These are phyloP conservation scores for Hephaestus fuliginosus DNA, from an alignment of 2,797 vertebrate genomes.

Conservation along the genomic window DNA sequence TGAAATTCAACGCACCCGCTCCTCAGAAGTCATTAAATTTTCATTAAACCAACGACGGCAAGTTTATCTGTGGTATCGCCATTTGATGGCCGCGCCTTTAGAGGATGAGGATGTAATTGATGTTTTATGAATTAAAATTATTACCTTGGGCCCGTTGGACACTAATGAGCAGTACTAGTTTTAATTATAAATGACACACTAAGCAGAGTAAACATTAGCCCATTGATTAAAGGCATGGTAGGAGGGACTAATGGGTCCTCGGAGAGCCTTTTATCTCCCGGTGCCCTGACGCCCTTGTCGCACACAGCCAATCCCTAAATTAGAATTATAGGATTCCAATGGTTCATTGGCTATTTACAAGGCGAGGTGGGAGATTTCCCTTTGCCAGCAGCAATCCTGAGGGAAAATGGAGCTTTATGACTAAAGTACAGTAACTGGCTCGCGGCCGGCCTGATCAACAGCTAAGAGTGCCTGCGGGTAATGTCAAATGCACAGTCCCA, in stretches of 20 bases:
- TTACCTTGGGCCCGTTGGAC: conserved; percentile 76
- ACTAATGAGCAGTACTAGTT: conserved; percentile 81
- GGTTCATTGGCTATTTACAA: conserved; percentile 81
- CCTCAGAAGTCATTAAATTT: conserved; percentile 64
- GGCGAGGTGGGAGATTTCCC: conserved; percentile 72
- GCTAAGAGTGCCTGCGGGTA: conserved; percentile 11
- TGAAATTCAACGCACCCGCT: conserved; percentile 43
- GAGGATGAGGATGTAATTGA: conserved; percentile 77
- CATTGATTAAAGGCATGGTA: conserved; percentile 84
- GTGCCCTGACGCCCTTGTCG: conserved; percentile 82
- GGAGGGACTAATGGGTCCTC: conserved; percentile 83
- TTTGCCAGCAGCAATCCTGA: conserved; percentile 73
- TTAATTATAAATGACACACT: conserved; percentile 86
- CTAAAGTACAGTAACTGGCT: conserved; percentile 61
- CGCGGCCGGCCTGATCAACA: conserved; percentile 35
- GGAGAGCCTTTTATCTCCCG: conserved; percentile 81
- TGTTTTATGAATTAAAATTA: conserved; percentile 84
- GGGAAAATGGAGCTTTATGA: conserved; percentile 68
- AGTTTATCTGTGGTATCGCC: conserved; percentile 64
- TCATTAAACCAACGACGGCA: conserved; percentile 62
- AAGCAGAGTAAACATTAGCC: conserved; percentile 85
- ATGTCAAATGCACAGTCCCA: conserved; percentile 34
- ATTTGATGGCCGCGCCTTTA: conserved; percentile 64
- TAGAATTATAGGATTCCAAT: conserved; percentile 85
- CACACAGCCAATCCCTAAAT: conserved; percentile 82